These are phyloP conservation scores for Orchesellides sinensis DNA, from an alignment of 2,888 invertebrate genomes.

Conservation along the genomic window DNA sequence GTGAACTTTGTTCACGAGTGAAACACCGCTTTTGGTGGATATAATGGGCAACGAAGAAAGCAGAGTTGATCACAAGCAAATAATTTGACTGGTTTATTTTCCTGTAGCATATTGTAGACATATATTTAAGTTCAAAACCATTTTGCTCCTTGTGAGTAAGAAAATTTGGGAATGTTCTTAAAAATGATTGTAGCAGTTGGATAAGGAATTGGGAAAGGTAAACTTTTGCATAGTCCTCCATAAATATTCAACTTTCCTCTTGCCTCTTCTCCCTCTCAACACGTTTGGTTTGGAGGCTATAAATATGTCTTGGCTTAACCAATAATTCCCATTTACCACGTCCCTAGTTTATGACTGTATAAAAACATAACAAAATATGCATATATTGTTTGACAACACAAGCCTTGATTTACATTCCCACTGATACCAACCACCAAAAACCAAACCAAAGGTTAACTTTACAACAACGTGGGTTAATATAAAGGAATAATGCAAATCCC, in stretches of 20 bases:
- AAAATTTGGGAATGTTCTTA: no score
- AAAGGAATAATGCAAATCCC: no score
- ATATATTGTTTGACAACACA: slow-evolving; percentile 68
- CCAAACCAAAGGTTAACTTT: slow-evolving; percentile 39
- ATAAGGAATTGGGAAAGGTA: background rate
- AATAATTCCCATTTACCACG: slow-evolving; percentile 72
- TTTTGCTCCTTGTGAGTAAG: no score
- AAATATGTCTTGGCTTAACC: slow-evolving; percentile 74
- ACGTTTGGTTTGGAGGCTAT: slow-evolving; percentile 66
- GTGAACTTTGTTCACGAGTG: no score
- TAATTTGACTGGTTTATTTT: background rate
- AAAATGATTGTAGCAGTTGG: no score
- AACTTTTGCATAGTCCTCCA: slow-evolving; percentile 70
- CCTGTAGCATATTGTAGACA: background rate
- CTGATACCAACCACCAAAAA: slow-evolving; percentile 8
- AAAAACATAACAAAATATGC: no score
- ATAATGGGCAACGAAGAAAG: background rate
- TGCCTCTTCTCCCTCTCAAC: slow-evolving; percentile 50
- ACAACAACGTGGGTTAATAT: no score
- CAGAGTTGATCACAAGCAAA: background rate
- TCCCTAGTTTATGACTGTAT: slow-evolving; percentile 66
- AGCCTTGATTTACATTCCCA: slow-evolving; percentile 70
- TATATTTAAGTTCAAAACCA: no score
- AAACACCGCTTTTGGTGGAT: background rate
- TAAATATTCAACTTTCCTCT: slow-evolving; percentile 70